These are phyloP conservation scores for Enteromius anoplus DNA, from an alignment of 2,797 vertebrate species.

Conservation along the genomic window DNA sequence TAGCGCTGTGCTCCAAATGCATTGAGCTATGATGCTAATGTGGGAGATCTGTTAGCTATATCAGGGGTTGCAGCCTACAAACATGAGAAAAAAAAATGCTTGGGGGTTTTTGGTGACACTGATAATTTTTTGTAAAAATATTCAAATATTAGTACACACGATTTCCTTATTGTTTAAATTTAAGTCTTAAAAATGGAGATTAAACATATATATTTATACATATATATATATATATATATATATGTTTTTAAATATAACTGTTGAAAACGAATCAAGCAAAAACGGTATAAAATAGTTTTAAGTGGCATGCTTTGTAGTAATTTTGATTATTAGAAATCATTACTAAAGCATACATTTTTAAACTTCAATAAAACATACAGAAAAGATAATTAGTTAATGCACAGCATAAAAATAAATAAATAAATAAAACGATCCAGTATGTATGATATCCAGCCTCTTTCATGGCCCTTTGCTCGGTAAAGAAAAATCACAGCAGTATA, in stretches of 20 bases:
- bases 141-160: neutral
- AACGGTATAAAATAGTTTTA: neutral
- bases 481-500: conserved; percentile 60
- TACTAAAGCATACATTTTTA: neutral
- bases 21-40: neutral
- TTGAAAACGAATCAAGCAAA: neutral
- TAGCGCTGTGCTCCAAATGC: neutral
- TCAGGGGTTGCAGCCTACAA: neutral
- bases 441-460: neutral
- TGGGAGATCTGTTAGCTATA: neutral
- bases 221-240: no score
- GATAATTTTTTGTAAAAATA: neutral
- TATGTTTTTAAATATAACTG: neutral
- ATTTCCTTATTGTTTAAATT: neutral
- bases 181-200: neutral
- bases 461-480: conserved; percentile 2
- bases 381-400: neutral
- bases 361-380: neutral
- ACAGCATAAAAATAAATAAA: neutral
- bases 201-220: neutral
- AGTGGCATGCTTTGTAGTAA: neutral
- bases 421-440: neutral
- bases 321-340: neutral
- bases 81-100: neutral
- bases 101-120: neutral